Percentiles rank a stretch among this genome's conserved stretches.
These are phyloP conservation scores for Pteropus alecto DNA, from an alignment of 2,113 vertebrate species.

Conservation along the genomic window DNA sequence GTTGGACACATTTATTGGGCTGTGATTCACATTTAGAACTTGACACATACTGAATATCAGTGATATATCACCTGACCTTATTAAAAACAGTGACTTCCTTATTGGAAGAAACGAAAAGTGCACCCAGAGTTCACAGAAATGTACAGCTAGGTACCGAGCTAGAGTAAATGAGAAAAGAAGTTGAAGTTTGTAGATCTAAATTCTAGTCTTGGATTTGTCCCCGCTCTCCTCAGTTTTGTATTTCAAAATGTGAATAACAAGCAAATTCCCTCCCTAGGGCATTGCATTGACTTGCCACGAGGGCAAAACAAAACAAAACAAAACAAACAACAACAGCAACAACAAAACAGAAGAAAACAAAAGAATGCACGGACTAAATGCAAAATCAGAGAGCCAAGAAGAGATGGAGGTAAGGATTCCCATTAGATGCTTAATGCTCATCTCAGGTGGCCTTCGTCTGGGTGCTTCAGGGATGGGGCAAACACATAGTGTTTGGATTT, in stretches of 20 bases:
- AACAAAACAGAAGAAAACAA: background rate
- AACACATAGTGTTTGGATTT: background rate
- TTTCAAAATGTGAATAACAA: background rate
- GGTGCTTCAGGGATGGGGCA: background rate
- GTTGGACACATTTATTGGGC: background rate
- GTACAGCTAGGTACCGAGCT: background rate
- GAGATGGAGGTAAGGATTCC: background rate
- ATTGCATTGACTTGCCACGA: background rate
- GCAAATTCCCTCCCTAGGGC: background rate
- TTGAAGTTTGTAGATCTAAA: background rate
- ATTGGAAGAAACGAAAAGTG: background rate
- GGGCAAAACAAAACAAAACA: background rate
- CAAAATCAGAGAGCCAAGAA: background rate
- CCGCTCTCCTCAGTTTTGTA: background rate
- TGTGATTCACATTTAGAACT: conserved; percentile 3
- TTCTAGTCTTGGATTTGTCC: background rate
- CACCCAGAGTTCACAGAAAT: background rate
- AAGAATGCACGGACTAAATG: background rate
- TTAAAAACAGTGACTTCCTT: background rate
- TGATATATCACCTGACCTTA: background rate
- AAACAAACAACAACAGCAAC: background rate
- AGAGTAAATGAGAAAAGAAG: background rate
- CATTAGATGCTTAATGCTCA: no score
- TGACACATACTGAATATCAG: background rate
- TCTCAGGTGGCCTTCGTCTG: background rate